These are phyloP conservation scores for Zosterops japonicus DNA, from an alignment of 2,113 vertebrate genomes.

Conservation along the genomic window DNA sequence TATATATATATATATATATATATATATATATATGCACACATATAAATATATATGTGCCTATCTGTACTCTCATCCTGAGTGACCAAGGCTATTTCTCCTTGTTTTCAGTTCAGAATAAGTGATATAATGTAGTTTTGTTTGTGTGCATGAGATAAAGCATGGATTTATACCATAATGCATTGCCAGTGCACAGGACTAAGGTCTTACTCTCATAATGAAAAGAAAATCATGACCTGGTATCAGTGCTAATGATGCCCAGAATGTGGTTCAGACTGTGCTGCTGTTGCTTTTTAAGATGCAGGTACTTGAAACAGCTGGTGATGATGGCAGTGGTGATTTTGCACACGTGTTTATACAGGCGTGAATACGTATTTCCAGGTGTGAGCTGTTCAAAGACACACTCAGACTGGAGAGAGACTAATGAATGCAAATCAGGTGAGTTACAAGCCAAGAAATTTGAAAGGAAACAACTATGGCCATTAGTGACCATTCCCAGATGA, in stretches of 20 bases:
- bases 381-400: background rate
- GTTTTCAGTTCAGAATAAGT: background rate
- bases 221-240: background rate
- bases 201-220: background rate
- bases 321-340: background rate
- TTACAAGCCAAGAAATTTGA: background rate
- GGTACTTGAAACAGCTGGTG: background rate
- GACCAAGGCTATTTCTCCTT: background rate
- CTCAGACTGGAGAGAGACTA: background rate
- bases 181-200: background rate
- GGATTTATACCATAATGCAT: background rate
- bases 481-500: background rate
- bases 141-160: background rate
- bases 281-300: background rate
- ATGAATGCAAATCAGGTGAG: background rate
- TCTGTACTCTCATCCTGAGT: background rate
- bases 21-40: background rate
- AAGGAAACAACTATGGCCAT: background rate
- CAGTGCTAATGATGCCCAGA: background rate
- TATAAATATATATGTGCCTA: background rate
- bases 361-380: fast-evolving
- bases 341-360: fast-evolving
- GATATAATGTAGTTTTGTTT: background rate
- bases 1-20: background rate
- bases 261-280: background rate